phyloP scores from a whole-genome alignment of 92 coral and sea anemone species.

The Paragorgia papillata region DNA sequence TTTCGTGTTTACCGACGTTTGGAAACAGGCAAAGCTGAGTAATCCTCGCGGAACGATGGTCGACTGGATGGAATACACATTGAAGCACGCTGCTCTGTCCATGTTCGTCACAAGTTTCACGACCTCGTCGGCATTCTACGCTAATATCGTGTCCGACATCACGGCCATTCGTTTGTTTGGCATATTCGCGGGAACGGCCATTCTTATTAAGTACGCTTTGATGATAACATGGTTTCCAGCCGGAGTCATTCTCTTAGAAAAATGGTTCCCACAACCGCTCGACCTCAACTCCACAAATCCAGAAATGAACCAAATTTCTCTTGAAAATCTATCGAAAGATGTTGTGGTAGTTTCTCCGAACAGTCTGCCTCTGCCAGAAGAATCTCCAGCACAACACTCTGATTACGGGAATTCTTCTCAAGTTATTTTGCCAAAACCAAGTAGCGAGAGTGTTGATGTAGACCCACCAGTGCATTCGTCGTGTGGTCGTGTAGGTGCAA shows the following conservation, averaged over 20 bases:
- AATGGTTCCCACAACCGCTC: conserved; percentile 63
- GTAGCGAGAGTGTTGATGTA: background rate
- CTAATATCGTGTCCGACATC: conserved; percentile 77
- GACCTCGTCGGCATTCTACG: conserved; percentile 94
- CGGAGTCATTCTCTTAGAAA: conserved; percentile 78
- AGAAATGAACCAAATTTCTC: background rate
- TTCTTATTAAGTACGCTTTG: conserved; percentile 75
- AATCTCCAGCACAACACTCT: no score
- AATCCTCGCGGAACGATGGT: conserved; percentile 64
- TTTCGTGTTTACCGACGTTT: conserved; percentile 89
- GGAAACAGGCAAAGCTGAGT: conserved; percentile 78
- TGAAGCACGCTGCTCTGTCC: conserved; percentile 86
- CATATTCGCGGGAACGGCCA: conserved; percentile 83
- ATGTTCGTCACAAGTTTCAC: conserved; percentile 98
- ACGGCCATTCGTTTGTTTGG: conserved; percentile 87
- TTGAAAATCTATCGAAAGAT: background rate
- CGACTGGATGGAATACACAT: conserved; percentile 72
- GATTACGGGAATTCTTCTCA: no score
- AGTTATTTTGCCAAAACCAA: background rate
- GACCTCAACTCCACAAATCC: background rate
- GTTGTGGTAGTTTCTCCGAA: background rate
- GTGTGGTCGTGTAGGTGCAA: no score
- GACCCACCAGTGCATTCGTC: no score
- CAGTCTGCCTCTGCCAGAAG: no score
- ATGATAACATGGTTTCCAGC: conserved; percentile 97